Evolutionary conservation across 2,113 vertebrate genomes (phyloP).

Genomic region (Edolisoma coerulescens): DNA sequence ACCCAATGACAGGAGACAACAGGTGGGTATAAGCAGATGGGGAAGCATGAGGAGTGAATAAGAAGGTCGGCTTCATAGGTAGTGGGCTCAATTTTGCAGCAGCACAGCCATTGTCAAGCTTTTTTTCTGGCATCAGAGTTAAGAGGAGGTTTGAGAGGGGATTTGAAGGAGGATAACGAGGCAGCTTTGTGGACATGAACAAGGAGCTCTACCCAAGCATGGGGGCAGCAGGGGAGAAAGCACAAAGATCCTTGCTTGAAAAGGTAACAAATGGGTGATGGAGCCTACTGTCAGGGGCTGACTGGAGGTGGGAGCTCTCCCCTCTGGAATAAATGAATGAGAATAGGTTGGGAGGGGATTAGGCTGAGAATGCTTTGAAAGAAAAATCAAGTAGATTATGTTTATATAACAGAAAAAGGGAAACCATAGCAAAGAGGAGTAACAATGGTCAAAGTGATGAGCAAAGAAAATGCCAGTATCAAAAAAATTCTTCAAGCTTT

Average conservation of each 20-base stretch:
- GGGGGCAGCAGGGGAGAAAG: slow-evolving; percentile 64
- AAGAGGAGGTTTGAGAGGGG: slow-evolving; percentile 56
- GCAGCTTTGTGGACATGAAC: slow-evolving; percentile 60
- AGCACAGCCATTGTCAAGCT: slow-evolving; percentile 38
- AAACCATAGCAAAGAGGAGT: slow-evolving; percentile 46
- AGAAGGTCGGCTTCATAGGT: slow-evolving; percentile 46
- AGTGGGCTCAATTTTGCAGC: slow-evolving; percentile 33
- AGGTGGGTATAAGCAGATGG: slow-evolving; percentile 53
- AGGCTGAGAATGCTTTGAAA: slow-evolving; percentile 56
- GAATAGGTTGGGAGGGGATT: slow-evolving; percentile 64
- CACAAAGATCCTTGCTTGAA: slow-evolving; percentile 65
- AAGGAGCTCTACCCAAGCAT: slow-evolving; percentile 64
- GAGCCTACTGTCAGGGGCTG: slow-evolving; percentile 57
- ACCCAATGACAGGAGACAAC: slow-evolving; percentile 2
- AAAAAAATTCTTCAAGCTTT: slow-evolving; percentile 56
- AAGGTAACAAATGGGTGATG: slow-evolving; percentile 66
- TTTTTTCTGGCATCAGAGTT: slow-evolving; percentile 43
- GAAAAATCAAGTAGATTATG: slow-evolving; percentile 61
- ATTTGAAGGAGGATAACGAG: slow-evolving; percentile 65
- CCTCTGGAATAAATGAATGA: slow-evolving; percentile 65
- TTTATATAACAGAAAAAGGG: slow-evolving; percentile 62
- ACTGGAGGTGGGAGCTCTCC: slow-evolving; percentile 63
- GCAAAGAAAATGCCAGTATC: slow-evolving; percentile 34
- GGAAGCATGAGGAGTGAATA: slow-evolving; percentile 17
- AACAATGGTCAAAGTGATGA: slow-evolving; percentile 59